Percentiles rank a stretch among this genome's conserved stretches.
Conservation (phyloP, 2,797 vertebrate genomes). For the Hephaestus fuliginosus region DNA sequence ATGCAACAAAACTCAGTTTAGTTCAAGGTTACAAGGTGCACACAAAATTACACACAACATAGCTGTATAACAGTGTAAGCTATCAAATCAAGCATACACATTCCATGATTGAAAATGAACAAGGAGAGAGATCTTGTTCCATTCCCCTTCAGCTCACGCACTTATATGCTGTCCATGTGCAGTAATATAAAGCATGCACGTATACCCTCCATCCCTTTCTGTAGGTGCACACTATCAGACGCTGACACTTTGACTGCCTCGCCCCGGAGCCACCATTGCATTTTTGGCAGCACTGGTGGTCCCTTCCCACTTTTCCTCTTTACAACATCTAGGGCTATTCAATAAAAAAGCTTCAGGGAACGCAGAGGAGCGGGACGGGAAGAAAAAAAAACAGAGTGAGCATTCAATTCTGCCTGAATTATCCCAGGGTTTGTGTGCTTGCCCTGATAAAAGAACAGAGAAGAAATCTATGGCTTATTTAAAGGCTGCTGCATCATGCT, state of each 20-base stretch:
- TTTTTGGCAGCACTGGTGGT: conserved; percentile 72
- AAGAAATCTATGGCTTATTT: conserved; percentile 71
- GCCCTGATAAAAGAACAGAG: conserved; percentile 57
- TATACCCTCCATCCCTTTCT: conserved; percentile 19
- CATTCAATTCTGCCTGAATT: conserved; percentile 79
- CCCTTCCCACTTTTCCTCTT: conserved; percentile 76
- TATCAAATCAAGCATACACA: neutral
- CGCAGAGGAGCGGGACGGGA: conserved; percentile 62
- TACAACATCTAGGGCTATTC: conserved; percentile 73
- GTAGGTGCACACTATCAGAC: conserved; percentile 33
- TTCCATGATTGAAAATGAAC: neutral
- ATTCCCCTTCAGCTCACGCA: neutral
- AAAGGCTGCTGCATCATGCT: conserved; percentile 59
- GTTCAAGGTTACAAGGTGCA: neutral
- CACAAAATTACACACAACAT: neutral
- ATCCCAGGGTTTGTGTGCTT: conserved; percentile 68
- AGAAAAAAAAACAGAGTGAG: conserved; percentile 66
- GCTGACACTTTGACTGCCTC: conserved; percentile 49
- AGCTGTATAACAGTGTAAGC: no score
- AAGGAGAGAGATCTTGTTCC: neutral
- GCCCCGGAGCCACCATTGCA: conserved; percentile 61
- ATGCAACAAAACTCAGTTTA: neutral
- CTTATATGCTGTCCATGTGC: neutral
- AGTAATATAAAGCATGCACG: conserved; percentile 10
- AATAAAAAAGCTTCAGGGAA: conserved; percentile 79